Percentiles rank a stretch among this genome's conserved stretches.
Evolutionary conservation across 2,888 invertebrate genomes (phyloP).

Genomic region (Melieria picta): DNA sequence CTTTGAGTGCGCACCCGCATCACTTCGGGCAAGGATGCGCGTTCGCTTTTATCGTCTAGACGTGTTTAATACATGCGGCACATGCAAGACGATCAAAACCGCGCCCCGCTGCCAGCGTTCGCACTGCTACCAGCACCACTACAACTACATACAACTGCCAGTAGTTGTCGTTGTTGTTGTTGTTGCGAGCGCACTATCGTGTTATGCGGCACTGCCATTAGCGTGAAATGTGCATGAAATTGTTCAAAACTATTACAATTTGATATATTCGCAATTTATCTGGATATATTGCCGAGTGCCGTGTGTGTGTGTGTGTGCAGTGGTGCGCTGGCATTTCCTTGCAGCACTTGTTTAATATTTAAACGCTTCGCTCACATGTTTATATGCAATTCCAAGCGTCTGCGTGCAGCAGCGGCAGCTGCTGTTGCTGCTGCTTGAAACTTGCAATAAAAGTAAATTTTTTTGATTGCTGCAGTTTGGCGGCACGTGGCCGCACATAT

Average conservation of each 20-base stretch:
- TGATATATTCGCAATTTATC: slow-evolving; percentile 46
- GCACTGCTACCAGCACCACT: not conserved
- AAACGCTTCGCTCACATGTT: slow-evolving; percentile 1
- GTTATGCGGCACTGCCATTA: slow-evolving; percentile 11
- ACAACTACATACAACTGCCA: not conserved
- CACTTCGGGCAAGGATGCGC: not conserved
- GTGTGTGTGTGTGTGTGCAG: no score
- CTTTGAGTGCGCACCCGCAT: not conserved
- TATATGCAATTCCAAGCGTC: not conserved
- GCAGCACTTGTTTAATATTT: no score
- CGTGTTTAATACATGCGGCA: slow-evolving; percentile 32
- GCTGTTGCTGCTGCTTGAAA: no score
- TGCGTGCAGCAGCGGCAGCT: not conserved
- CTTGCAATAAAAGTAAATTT: no score
- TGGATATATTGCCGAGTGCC: slow-evolving; percentile 36
- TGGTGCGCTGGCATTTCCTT: no score
- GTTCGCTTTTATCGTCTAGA: slow-evolving; percentile 34
- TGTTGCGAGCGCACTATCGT: not conserved
- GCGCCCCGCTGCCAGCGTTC: not conserved
- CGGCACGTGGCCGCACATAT: no score
- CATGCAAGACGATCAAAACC: slow-evolving; percentile 16
- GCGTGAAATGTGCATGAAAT: slow-evolving; percentile 17
- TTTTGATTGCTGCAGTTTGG: no score
- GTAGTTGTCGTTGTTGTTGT: not conserved
- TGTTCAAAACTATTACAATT: slow-evolving; percentile 38